Evolutionary conservation across 2,113 vertebrate species (phyloP).

Genomic region (Caretta caretta): DNA sequence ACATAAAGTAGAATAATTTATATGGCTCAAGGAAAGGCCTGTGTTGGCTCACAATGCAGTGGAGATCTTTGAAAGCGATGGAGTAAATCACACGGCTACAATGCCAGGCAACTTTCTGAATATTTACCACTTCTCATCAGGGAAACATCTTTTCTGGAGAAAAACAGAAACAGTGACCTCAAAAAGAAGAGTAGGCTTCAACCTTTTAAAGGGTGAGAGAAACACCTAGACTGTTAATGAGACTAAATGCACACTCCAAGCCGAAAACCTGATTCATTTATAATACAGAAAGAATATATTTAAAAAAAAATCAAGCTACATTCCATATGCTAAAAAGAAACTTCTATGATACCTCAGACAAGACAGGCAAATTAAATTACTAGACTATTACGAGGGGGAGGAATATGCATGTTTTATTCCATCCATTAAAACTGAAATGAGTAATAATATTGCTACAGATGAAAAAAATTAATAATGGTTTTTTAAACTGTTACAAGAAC

Average conservation of each 20-base stretch:
- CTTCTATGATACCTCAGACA: background rate
- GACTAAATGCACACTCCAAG: background rate
- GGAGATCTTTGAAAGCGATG: background rate
- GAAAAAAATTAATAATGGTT: background rate
- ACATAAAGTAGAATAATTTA: background rate
- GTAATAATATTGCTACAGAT: background rate
- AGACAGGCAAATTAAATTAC: background rate
- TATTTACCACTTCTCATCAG: background rate
- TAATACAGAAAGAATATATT: background rate
- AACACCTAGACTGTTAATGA: background rate
- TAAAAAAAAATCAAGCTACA: background rate
- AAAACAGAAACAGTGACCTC: background rate
- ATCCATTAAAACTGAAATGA: background rate
- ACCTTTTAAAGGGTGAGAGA: background rate
- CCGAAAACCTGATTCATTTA: background rate
- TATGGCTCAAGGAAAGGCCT: background rate
- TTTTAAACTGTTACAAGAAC: background rate
- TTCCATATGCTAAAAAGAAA: background rate
- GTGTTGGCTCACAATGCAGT: background rate
- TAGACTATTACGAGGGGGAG: background rate
- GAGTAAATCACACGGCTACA: background rate
- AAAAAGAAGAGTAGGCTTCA: background rate
- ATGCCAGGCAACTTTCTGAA: accelerated
- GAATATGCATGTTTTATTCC: background rate
- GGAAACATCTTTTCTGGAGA: background rate